Conservation (phyloP, 1,140 invertebrate species). For the Nasonia giraulti region DNA sequence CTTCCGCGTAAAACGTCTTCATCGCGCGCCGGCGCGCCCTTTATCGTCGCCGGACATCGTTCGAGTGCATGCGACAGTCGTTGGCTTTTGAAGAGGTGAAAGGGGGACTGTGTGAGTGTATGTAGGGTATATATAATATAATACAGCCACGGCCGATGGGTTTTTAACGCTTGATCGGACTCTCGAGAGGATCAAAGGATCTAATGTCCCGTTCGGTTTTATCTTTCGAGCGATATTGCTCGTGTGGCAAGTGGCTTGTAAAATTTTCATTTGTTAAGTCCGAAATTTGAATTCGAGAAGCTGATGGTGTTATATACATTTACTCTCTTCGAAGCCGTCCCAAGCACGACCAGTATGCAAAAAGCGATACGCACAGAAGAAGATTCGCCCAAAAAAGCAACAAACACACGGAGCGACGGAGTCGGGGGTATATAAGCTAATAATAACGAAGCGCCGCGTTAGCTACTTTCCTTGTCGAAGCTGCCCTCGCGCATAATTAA, state of each 20-base stretch:
- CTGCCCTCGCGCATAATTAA: slow-evolving; percentile 28
- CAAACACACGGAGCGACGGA: neutral
- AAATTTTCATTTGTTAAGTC: neutral
- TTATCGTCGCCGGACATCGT: neutral
- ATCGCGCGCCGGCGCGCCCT: neutral
- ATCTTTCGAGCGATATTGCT: too few relatives aligned
- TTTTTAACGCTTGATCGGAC: neutral
- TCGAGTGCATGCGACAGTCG: neutral
- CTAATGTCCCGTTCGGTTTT: neutral
- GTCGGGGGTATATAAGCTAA: neutral
- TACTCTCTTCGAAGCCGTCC: too few relatives aligned
- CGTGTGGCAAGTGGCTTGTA: neutral
- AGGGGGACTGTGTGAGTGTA: too few relatives aligned
- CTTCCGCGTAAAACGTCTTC: slow-evolving; percentile 12
- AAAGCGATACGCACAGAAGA: neutral
- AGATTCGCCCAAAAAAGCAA: neutral
- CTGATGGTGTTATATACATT: too few relatives aligned
- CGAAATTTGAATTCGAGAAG: neutral
- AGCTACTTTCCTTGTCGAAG: slow-evolving; percentile 20
- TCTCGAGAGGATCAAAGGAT: neutral
- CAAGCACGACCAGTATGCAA: too few relatives aligned
- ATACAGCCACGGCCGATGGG: neutral
- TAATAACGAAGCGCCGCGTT: slow-evolving; percentile 1
- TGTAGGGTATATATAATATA: neutral
- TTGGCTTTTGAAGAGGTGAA: neutral